These are phyloP conservation scores for Carabus problematicus DNA, from an alignment of 2,888 invertebrate species.

Conservation along the genomic window DNA sequence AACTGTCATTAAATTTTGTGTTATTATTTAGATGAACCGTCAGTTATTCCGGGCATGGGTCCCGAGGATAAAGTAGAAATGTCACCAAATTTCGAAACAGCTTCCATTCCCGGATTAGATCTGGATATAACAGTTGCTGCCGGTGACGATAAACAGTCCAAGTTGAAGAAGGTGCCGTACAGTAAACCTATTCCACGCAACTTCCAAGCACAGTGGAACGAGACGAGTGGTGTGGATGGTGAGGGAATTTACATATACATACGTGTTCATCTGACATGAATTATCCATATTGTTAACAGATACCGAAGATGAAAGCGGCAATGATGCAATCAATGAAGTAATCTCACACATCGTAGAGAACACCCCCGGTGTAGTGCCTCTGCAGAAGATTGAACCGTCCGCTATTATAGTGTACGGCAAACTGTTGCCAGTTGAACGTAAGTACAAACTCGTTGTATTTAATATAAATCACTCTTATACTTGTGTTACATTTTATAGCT, in stretches of 20 bases:
- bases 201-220: constrained; percentile 97
- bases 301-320: constrained; percentile 58
- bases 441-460: constrained; percentile 51
- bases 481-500: constrained; percentile 58
- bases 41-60: constrained; percentile 96
- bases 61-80: constrained; percentile 91
- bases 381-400: constrained; percentile 78
- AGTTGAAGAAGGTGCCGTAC: constrained; percentile 87
- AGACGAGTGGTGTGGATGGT: constrained; percentile 62
- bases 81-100: constrained; percentile 77
- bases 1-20: constrained; percentile 23
- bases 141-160: constrained; percentile 71
- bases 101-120: constrained; percentile 85
- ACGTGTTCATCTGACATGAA: background rate
- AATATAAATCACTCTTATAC: background rate
- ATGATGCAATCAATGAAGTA: constrained; percentile 68
- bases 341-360: constrained; percentile 77
- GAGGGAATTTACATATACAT: background rate
- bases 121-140: constrained; percentile 69
- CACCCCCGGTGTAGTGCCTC: constrained; percentile 79
- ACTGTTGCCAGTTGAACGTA: constrained; percentile 76
- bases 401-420: constrained; percentile 86
- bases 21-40: constrained; percentile 71
- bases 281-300: constrained; percentile 2
- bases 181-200: constrained; percentile 95